These are phyloP conservation scores for Tetragnatha versicolor DNA, from an alignment of 1,140 invertebrate genomes.

Conservation along the genomic window DNA sequence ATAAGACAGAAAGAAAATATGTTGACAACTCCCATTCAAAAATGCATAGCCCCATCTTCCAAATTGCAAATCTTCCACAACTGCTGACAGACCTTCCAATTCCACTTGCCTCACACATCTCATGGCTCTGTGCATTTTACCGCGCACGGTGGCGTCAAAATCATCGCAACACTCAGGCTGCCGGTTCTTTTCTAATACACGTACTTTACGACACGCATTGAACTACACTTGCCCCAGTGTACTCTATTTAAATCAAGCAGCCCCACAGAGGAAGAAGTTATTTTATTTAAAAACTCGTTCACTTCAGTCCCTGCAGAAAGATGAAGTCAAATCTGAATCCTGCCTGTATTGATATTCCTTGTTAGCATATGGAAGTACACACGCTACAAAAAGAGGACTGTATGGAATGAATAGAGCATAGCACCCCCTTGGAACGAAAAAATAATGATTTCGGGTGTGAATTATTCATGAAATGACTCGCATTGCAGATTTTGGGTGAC, in stretches of 20 bases:
- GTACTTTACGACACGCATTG: no score
- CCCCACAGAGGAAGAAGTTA: neutral
- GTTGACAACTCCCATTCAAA: no score
- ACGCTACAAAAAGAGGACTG: constrained; percentile 1
- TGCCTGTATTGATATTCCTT: constrained; percentile 25
- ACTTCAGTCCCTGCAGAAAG: constrained; percentile 10
- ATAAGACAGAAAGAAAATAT: no score
- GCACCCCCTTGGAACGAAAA: constrained; percentile 17
- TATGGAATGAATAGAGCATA: constrained; percentile 7
- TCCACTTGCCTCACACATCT: no score
- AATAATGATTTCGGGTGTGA: constrained; percentile 27
- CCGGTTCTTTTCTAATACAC: no score
- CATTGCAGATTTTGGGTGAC: constrained; percentile 29
- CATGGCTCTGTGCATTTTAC: no score
- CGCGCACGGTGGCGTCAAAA: no score
- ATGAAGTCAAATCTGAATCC: constrained; percentile 23
- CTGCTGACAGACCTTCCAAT: no score
- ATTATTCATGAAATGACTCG: constrained; percentile 31
- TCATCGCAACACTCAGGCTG: no score
- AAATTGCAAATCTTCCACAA: no score
- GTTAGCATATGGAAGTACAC: constrained; percentile 24
- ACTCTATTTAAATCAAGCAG: constrained; percentile 19
- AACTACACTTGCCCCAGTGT: no score
- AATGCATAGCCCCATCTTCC: no score
- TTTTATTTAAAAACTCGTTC: constrained; percentile 24